A percentile compares a stretch with the other conserved stretches of the same genome.
Evolutionary conservation across 2,113 vertebrate genomes (phyloP).

Genomic region (Donacobius atricapilla): DNA sequence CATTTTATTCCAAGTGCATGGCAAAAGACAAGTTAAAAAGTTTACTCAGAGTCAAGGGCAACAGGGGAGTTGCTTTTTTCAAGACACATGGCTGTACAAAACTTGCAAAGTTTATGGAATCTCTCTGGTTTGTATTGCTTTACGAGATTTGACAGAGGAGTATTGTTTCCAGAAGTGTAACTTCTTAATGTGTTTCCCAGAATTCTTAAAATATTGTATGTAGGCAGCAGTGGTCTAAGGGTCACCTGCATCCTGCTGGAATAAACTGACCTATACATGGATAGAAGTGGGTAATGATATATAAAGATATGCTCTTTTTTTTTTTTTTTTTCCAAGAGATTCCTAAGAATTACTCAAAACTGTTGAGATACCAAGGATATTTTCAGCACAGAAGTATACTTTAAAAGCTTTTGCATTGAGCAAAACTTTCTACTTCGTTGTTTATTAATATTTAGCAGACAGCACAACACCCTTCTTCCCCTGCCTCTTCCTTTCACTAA

Average conservation of each 20-base stretch:
- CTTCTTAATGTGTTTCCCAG: constrained; percentile 61
- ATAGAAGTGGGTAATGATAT: not conserved
- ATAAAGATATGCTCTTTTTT: not conserved
- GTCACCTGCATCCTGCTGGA: constrained; percentile 22
- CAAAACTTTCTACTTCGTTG: not conserved
- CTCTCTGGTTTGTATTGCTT: constrained; percentile 58
- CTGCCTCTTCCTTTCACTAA: not conserved
- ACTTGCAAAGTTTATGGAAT: constrained; percentile 51
- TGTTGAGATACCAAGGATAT: not conserved
- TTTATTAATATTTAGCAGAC: constrained; percentile 22
- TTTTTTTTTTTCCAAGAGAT: not conserved
- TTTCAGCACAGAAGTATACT: not conserved
- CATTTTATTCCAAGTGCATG: constrained; percentile 38
- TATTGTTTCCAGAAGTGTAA: constrained; percentile 59
- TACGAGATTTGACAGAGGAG: constrained; percentile 53
- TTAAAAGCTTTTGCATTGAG: not conserved
- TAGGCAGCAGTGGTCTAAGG: constrained; percentile 6
- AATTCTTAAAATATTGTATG: constrained; percentile 41
- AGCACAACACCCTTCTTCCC: not conserved
- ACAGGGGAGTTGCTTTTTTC: constrained; percentile 30
- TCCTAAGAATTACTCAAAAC: not conserved
- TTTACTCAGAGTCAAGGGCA: constrained; percentile 41
- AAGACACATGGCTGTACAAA: constrained; percentile 24
- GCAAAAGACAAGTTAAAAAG: constrained; percentile 32
- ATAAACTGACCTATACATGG: not conserved